Conservation (phyloP, 2,113 vertebrate species). For the Zapus hudsonius region DNA sequence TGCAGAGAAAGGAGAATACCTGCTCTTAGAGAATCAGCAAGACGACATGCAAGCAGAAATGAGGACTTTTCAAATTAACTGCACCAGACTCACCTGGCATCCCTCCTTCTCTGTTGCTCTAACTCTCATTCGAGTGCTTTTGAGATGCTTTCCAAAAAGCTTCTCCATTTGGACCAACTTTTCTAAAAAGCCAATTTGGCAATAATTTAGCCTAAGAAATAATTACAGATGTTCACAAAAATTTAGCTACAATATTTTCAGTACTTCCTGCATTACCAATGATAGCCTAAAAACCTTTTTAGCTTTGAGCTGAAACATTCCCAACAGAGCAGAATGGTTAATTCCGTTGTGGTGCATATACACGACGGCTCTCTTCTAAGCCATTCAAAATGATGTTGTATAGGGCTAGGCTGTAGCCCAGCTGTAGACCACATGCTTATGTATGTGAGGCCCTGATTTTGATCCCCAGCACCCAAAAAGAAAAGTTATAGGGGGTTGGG, state of each 20-base stretch:
- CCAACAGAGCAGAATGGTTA: slow-evolving; percentile 9
- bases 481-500: no score
- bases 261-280: neutral
- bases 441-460: neutral
- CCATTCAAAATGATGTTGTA: neutral
- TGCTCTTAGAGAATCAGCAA: neutral
- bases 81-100: neutral
- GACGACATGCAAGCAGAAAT: neutral
- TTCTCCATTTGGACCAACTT: slow-evolving; percentile 23
- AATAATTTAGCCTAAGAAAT: slow-evolving; percentile 51
- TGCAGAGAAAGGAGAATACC: neutral
- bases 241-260: slow-evolving; percentile 46
- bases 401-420: neutral
- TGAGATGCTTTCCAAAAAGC: slow-evolving; percentile 3
- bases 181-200: slow-evolving; percentile 50
- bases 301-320: slow-evolving; percentile 28
- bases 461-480: neutral
- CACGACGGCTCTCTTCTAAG: neutral
- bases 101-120: accelerated
- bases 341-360: neutral
- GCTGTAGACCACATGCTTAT: neutral
- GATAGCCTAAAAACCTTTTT: neutral
- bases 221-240: slow-evolving; percentile 26
- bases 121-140: neutral
- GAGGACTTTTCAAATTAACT: neutral